A percentile compares a stretch with the other conserved stretches of the same genome.
These are phyloP conservation scores for Umimayanthus kanabou DNA, from an alignment of 92 coral and sea anemone species.

Conservation along the genomic window DNA sequence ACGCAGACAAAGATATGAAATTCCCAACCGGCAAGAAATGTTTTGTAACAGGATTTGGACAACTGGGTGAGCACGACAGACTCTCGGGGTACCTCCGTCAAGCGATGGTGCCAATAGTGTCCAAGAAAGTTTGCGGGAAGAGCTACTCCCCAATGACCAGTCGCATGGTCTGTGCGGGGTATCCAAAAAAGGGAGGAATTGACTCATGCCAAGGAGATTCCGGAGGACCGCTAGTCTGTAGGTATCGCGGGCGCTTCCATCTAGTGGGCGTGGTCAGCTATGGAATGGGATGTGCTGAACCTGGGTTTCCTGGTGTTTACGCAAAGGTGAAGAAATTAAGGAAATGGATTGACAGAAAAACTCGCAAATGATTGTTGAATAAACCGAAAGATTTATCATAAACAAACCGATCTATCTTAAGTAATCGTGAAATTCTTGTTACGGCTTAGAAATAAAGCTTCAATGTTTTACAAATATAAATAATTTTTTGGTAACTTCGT, in stretches of 20 bases:
- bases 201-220: neutral
- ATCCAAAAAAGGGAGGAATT: neutral
- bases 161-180: neutral
- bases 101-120: neutral
- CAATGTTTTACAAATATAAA: too few relatives aligned
- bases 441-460: too few relatives aligned
- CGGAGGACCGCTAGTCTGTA: conserved; percentile 9
- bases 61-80: neutral
- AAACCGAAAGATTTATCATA: too few relatives aligned
- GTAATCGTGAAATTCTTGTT: too few relatives aligned
- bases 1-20: neutral
- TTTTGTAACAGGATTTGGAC: neutral
- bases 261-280: conserved; percentile 13
- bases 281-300: conserved; percentile 1
- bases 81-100: neutral
- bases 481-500: too few relatives aligned
- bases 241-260: conserved; percentile 5
- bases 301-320: neutral
- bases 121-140: neutral
- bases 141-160: neutral
- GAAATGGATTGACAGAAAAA: neutral
- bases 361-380: neutral
- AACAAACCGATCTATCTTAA: too few relatives aligned
- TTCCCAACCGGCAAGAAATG: neutral
- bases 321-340: neutral